Base-by-base conservation (phyloP, 2,797 vertebrate genomes). In the Leptodactylus fallax region DNA sequence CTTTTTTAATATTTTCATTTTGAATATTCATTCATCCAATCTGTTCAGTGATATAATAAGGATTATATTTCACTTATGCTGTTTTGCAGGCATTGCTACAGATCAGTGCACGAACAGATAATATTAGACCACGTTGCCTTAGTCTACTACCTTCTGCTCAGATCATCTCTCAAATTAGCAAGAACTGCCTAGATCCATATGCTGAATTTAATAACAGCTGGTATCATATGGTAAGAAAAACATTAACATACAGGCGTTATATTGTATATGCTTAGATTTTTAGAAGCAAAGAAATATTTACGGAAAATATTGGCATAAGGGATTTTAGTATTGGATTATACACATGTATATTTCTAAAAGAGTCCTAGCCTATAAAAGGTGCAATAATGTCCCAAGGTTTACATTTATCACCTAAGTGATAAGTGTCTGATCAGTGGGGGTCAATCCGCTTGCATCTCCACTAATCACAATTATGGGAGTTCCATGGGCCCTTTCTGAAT, bases 61-160 rank as follows among this genome's bases (percentile, higher is more conserved):
- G 7, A 36, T 45, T 71, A 27, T 36, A 36, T 36, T 36, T 36
- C 5, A 67, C 27, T 67, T 27, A 8, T 71, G 27, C 27, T 51
- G 10, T 74, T 92, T 90, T 36, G 4, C 92, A 97, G 96, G 90
- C 90, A 2, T 94, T 91, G 87, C 91, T 97, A 65, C 87, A 96
- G 90, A 90, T 91, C 81, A 93, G 95, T 92, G 96, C 95, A 0
- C 92, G 95, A 55, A 95, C 90, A 7, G 89, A 93, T 80, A 88
- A 90, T 1, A 91, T 94, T 12, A 95, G 92, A 85, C 96, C 95
- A 13, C 95, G 95, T 11, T 90, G 94, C 87, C 95, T 98, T 88
- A 97, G 95, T 90, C 90, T 96, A 90, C 93, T 96, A 90, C 94
- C 96, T 82, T 94, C 94, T 71, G 93, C 96, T 87, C 96, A 97